A percentile compares a stretch with the other conserved stretches of the same genome.
phyloP scores from a whole-genome alignment of 2,888 invertebrate genomes.

The Cryptocephalus moraei region DNA sequence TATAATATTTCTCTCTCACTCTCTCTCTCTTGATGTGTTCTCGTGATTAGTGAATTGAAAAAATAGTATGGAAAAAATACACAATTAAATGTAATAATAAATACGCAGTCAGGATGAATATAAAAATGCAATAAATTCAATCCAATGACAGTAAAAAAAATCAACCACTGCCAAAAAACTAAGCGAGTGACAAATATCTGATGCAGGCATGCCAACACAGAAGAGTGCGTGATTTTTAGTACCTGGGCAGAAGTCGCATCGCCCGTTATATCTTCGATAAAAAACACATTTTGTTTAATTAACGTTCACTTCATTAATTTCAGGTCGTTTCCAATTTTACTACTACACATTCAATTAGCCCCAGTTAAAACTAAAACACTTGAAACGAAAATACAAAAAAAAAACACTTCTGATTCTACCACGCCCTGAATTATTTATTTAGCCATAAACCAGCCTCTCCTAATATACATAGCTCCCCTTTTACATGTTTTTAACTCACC shows the following conservation, averaged over 20 bases:
- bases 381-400: too few relatives aligned
- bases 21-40: constrained; percentile 1
- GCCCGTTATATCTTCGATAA: constrained; percentile 16
- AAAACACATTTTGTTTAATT: too few relatives aligned
- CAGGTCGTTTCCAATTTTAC: too few relatives aligned
- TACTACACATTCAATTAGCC: too few relatives aligned
- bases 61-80: constrained; percentile 13
- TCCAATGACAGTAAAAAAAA: constrained; percentile 25
- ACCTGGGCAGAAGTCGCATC: constrained; percentile 32
- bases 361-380: too few relatives aligned
- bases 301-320: too few relatives aligned
- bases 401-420: too few relatives aligned
- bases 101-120: constrained; percentile 21
- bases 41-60: constrained; percentile 22
- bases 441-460: too few relatives aligned
- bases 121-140: constrained; percentile 24
- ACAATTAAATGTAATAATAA: constrained; percentile 18
- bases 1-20: too few relatives aligned
- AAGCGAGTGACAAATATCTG: constrained; percentile 37
- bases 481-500: too few relatives aligned
- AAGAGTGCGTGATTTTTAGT: constrained; percentile 33
- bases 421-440: too few relatives aligned
- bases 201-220: constrained; percentile 42
- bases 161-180: constrained; percentile 29
- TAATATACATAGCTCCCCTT: too few relatives aligned